Percentiles rank a stretch among this genome's conserved stretches.
phyloP scores from a whole-genome alignment of 2,113 vertebrate genomes.

The Heliornis fulica region DNA sequence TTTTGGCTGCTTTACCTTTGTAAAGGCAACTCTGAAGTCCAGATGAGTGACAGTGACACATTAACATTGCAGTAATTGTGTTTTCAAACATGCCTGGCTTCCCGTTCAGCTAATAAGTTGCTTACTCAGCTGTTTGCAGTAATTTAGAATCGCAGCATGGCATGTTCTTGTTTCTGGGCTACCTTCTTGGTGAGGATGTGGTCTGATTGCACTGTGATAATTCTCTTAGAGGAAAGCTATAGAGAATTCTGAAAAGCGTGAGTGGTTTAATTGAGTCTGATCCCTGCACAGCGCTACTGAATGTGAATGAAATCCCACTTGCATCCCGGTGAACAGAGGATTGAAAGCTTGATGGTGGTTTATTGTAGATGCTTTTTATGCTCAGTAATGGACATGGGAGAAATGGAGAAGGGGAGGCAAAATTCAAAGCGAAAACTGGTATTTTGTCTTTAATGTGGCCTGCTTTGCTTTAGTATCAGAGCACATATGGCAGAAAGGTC shows the following conservation, averaged over 20 bases:
- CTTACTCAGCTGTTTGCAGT: conserved; percentile 75
- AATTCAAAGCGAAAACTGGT: not conserved
- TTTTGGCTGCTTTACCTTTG: conserved; percentile 9
- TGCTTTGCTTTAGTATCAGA: conserved; percentile 21
- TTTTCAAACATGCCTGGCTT: conserved; percentile 68
- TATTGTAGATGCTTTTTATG: not conserved
- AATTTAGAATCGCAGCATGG: conserved; percentile 43
- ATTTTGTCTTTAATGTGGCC: conserved; percentile 28
- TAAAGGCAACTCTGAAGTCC: conserved; percentile 36
- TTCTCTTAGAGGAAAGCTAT: conserved; percentile 53
- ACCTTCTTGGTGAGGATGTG: conserved; percentile 56
- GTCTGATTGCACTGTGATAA: conserved; percentile 58
- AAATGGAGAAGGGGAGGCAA: not conserved
- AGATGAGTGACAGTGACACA: conserved; percentile 52
- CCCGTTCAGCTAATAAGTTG: conserved; percentile 65
- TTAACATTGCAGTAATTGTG: conserved; percentile 66
- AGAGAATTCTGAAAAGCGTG: conserved; percentile 45
- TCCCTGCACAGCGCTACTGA: not conserved
- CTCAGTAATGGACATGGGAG: not conserved
- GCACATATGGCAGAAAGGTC: not conserved
- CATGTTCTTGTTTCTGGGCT: conserved; percentile 65
- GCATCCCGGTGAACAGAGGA: not conserved
- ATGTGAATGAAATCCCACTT: not conserved
- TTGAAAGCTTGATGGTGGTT: not conserved
- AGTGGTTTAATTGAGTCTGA: conserved; percentile 46